A percentile compares a stretch with the other conserved stretches of the same genome.
Evolutionary conservation across 2,888 invertebrate genomes (phyloP).

Genomic region (Ischnura elegans): DNA sequence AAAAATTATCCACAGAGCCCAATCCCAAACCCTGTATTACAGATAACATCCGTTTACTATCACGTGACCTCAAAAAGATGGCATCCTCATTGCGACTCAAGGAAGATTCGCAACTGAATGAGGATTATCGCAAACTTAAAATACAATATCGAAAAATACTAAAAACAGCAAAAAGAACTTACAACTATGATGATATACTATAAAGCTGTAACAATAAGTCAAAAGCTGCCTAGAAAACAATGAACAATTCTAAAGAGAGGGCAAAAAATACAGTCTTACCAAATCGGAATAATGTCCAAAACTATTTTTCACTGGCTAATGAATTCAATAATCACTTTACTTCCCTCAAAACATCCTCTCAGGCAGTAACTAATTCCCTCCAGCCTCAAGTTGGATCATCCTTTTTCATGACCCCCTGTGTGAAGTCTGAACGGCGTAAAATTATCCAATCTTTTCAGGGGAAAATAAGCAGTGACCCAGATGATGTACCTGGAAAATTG

Average conservation of each 20-base stretch:
- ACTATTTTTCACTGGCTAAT: too few species aligned
- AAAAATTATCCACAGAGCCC: not conserved
- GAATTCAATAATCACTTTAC: too few species aligned
- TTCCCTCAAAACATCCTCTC: too few species aligned
- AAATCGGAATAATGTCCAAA: too few species aligned
- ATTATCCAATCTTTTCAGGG: too few species aligned
- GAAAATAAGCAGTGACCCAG: too few species aligned
- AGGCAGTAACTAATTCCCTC: too few species aligned
- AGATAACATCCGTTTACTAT: not conserved
- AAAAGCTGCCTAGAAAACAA: not conserved
- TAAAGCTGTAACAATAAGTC: not conserved
- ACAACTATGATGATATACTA: not conserved
- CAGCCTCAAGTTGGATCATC: too few species aligned
- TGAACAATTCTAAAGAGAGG: not conserved
- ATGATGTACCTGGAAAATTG: not conserved
- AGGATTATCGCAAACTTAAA: not conserved
- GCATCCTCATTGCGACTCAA: not conserved
- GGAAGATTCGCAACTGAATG: not conserved
- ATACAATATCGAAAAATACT: not conserved
- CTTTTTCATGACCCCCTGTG: too few species aligned
- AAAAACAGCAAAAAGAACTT: not conserved
- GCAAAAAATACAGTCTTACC: not conserved
- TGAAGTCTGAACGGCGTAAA: too few species aligned
- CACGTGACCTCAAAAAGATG: not conserved
- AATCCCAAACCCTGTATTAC: not conserved